Evolutionary conservation across 2,113 vertebrate species (phyloP).

Genomic region (Lophius piscatorius): DNA sequence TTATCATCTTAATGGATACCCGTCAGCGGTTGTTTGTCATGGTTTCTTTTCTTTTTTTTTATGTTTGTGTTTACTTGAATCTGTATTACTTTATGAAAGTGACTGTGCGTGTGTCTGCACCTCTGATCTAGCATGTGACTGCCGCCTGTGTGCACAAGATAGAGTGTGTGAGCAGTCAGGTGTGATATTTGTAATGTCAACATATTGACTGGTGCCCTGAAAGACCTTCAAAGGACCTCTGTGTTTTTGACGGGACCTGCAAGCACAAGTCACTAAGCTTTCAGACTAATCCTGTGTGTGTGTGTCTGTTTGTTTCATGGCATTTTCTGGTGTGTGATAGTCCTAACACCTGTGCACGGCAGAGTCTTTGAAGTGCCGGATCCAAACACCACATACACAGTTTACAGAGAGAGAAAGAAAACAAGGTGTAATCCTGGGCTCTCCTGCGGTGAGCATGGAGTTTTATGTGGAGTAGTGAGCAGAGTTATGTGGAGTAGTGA

Average conservation of each 20-base stretch:
- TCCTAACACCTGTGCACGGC: constrained; percentile 58
- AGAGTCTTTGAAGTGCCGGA: constrained; percentile 64
- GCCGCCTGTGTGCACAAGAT: background rate
- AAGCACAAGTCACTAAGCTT: constrained; percentile 20
- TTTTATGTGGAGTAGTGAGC: too few species aligned
- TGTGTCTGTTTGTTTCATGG: constrained; percentile 20
- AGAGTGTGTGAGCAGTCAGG: constrained; percentile 14
- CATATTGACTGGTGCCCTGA: constrained; percentile 10
- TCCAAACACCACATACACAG: constrained; percentile 23
- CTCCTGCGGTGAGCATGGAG: constrained; percentile 28
- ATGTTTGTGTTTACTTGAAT: background rate
- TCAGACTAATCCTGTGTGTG: constrained; percentile 17
- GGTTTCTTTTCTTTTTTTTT: background rate
- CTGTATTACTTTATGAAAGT: background rate
- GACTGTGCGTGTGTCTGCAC: background rate
- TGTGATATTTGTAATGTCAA: constrained; percentile 44
- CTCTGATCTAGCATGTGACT: background rate
- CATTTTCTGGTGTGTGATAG: constrained; percentile 29
- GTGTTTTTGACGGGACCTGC: constrained; percentile 37
- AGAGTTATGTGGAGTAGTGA: too few species aligned
- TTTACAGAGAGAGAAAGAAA: constrained; percentile 42
- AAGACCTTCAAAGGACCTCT: constrained; percentile 37
- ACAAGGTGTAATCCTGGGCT: constrained; percentile 19
- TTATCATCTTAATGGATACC: constrained; percentile 29
- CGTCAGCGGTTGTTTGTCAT: constrained; percentile 11